Evolutionary conservation across 2,797 vertebrate genomes (phyloP).

Genomic region (Alosa sapidissima): DNA sequence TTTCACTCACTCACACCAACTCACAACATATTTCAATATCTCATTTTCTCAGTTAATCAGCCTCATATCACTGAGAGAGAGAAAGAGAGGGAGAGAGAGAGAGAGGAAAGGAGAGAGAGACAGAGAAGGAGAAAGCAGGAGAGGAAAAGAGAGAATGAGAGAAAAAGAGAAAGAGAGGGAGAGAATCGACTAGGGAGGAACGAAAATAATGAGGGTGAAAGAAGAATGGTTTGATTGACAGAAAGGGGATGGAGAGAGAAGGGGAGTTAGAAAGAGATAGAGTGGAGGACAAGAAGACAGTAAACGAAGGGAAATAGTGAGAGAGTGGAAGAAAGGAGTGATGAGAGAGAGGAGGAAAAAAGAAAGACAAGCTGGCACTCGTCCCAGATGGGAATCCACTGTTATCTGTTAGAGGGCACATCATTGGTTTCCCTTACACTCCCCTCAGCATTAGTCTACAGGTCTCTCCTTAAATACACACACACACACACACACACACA

Average conservation of each 20-base stretch:
- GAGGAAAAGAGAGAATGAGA: background rate
- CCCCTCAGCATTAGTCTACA: background rate
- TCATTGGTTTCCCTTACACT: slow-evolving; percentile 65
- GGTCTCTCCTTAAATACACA: background rate
- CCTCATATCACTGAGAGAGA: slow-evolving; percentile 34
- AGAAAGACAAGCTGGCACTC: slow-evolving; percentile 43
- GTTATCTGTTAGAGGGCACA: slow-evolving; percentile 64
- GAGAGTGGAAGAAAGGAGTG: slow-evolving; percentile 40
- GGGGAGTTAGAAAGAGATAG: slow-evolving; percentile 25
- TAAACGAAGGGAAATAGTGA: background rate
- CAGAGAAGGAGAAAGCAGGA: slow-evolving; percentile 6
- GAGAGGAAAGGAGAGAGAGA: slow-evolving; percentile 10
- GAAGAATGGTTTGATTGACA: slow-evolving; percentile 14
- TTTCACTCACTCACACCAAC: slow-evolving; percentile 51
- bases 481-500: background rate
- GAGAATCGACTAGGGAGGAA: background rate
- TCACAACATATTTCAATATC: slow-evolving; percentile 58
- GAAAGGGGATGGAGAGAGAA: background rate
- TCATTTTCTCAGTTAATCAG: slow-evolving; percentile 59
- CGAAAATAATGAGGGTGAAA: slow-evolving; percentile 6
- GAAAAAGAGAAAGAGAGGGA: background rate
- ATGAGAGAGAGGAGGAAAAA: slow-evolving; percentile 34
- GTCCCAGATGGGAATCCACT: slow-evolving; percentile 70
- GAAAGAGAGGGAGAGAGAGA: background rate
- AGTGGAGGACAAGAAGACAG: background rate